phyloP scores from a whole-genome alignment of 1,140 invertebrate genomes.

The Sycobia sp. region DNA sequence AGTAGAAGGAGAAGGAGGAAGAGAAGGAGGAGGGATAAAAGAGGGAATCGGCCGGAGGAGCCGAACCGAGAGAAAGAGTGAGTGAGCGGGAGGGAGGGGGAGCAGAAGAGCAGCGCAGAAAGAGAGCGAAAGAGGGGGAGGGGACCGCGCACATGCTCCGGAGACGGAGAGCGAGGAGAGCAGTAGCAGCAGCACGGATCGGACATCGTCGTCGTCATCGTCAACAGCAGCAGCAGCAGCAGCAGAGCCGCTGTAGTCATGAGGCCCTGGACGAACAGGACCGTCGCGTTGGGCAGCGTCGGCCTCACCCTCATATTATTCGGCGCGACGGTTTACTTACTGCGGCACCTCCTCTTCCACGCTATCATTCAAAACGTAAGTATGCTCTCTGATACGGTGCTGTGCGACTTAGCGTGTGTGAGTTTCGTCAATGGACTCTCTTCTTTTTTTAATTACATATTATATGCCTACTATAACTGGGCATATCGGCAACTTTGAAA shows the following conservation, averaged over 20 bases:
- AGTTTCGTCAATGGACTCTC: too few relatives aligned
- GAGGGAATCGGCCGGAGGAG: not conserved
- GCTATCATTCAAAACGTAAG: slow-evolving; percentile 47
- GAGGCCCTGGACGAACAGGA: slow-evolving; percentile 53
- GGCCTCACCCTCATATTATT: slow-evolving; percentile 55
- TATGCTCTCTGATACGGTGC: not conserved
- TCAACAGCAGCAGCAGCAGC: slow-evolving; percentile 2
- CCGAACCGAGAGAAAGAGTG: not conserved
- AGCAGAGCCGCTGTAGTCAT: slow-evolving; percentile 40
- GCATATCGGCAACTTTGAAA: too few relatives aligned
- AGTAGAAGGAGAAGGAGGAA: not conserved
- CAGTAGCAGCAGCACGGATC: slow-evolving; percentile 20
- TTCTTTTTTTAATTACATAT: too few relatives aligned
- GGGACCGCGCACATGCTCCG: slow-evolving; percentile 24
- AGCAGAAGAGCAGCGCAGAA: not conserved
- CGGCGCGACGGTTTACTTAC: slow-evolving; percentile 44
- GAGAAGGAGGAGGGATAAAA: not conserved
- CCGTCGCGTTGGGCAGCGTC: slow-evolving; percentile 46
- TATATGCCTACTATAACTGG: too few relatives aligned
- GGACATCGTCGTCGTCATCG: too few relatives aligned
- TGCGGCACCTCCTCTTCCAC: slow-evolving; percentile 44
- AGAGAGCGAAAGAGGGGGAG: not conserved
- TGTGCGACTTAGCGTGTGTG: too few relatives aligned
- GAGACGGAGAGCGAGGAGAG: slow-evolving; percentile 22
- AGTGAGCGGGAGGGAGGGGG: not conserved